These are phyloP conservation scores for Pongo pygmaeus DNA, from an alignment of 2,113 vertebrate genomes.

Conservation along the genomic window DNA sequence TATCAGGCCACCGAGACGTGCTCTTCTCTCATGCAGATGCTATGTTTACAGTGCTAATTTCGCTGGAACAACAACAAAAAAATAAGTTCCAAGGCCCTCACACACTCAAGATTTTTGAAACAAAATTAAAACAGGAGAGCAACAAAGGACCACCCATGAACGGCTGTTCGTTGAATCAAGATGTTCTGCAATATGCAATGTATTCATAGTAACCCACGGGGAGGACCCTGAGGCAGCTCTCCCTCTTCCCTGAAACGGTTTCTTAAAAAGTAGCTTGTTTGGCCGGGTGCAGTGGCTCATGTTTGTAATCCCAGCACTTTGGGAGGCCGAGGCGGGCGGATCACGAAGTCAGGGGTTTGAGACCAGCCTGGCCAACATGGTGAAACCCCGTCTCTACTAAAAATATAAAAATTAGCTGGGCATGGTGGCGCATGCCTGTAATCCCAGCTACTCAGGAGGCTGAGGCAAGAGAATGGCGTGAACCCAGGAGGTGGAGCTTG, in stretches of 20 bases:
- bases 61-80: neutral
- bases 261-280: constrained; percentile 23
- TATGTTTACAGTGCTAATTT: neutral
- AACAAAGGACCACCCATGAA: constrained; percentile 34
- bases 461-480: too few relatives aligned
- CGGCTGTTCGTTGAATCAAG: constrained; percentile 54
- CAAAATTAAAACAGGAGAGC: constrained; percentile 32
- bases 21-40: neutral
- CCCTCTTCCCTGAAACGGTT: constrained; percentile 46
- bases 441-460: too few relatives aligned
- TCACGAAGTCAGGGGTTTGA: too few relatives aligned
- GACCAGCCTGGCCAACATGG: too few relatives aligned
- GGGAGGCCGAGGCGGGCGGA: too few relatives aligned
- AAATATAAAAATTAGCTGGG: too few relatives aligned
- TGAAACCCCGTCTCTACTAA: too few relatives aligned
- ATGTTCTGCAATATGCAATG: constrained; percentile 4
- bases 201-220: constrained; percentile 27
- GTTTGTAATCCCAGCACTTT: too few relatives aligned
- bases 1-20: fast-evolving
- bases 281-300: neutral
- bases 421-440: too few relatives aligned
- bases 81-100: neutral
- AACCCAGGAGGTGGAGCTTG: too few relatives aligned
- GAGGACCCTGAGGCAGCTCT: constrained; percentile 25
- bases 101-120: neutral